Conservation (phyloP, 2,797 vertebrate genomes). For the Falco rusticolus region DNA sequence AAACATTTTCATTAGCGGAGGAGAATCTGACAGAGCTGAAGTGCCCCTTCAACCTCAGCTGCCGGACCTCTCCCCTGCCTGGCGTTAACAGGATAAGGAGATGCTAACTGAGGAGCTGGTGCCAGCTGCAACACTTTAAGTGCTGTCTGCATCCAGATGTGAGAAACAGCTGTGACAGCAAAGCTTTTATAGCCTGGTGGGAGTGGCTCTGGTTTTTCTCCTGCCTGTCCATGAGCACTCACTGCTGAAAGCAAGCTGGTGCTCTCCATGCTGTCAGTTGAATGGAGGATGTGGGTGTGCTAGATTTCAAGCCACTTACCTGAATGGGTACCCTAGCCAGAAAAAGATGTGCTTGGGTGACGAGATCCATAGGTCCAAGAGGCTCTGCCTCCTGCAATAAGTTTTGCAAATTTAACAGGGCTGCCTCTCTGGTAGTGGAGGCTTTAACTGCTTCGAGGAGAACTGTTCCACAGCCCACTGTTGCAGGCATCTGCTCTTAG, state of each 20-base stretch:
- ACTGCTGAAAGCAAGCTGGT: not conserved
- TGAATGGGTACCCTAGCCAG: too few relatives aligned
- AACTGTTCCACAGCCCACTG: not conserved
- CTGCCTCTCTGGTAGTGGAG: not conserved
- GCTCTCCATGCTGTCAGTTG: rapidly evolving
- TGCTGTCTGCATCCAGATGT: slow-evolving; percentile 40
- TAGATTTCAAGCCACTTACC: not conserved
- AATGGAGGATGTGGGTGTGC: not conserved
- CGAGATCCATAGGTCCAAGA: not conserved
- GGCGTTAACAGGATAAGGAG: not conserved
- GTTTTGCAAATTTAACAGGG: not conserved
- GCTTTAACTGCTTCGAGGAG: not conserved
- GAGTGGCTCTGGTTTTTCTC: not conserved
- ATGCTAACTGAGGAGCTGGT: not conserved
- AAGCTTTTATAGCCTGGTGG: not conserved
- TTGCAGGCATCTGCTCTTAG: not conserved
- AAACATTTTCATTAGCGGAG: slow-evolving; percentile 63
- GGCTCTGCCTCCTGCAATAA: not conserved
- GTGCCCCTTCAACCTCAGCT: not conserved
- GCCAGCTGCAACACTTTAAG: not conserved
- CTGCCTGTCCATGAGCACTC: not conserved
- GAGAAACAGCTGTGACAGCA: slow-evolving; percentile 30
- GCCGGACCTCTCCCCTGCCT: not conserved
- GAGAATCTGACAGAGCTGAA: slow-evolving; percentile 52
- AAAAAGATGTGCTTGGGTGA: not conserved